Percentiles rank a stretch among this genome's conserved stretches.
These are phyloP conservation scores for Agonopterix alstromeriana DNA, from an alignment of 2,888 invertebrate genomes.

Conservation along the genomic window DNA sequence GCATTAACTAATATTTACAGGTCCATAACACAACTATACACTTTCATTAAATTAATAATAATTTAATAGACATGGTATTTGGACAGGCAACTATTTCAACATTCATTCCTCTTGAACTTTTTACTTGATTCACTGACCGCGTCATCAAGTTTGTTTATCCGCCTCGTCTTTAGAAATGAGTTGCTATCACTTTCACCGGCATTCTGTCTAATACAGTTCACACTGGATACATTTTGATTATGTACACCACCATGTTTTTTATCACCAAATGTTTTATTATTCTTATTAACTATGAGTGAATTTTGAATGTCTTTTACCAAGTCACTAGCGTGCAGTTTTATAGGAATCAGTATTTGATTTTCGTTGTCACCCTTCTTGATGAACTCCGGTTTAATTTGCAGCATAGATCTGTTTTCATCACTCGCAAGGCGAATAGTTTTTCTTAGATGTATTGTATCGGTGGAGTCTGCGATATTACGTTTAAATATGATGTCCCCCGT, in stretches of 20 bases:
- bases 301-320: slow-evolving; percentile 73
- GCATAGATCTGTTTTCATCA: slow-evolving; percentile 65
- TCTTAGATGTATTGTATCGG: slow-evolving; percentile 58
- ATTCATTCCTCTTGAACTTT: slow-evolving; percentile 70
- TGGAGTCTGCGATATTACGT: slow-evolving; percentile 51
- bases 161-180: slow-evolving; percentile 57
- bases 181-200: slow-evolving; percentile 61
- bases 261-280: slow-evolving; percentile 65
- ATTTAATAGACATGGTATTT: slow-evolving; percentile 61
- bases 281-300: slow-evolving; percentile 68
- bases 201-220: slow-evolving; percentile 63
- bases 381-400: slow-evolving; percentile 62
- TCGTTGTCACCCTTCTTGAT: slow-evolving; percentile 65
- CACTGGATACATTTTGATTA: slow-evolving; percentile 66
- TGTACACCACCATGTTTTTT: slow-evolving; percentile 71
- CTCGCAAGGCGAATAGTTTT: slow-evolving; percentile 65
- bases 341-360: slow-evolving; percentile 64
- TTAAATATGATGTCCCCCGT: slow-evolving; percentile 63
- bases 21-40: slow-evolving; percentile 62
- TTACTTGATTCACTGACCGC: slow-evolving; percentile 59
- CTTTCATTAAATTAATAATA: slow-evolving; percentile 60
- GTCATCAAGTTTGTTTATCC: slow-evolving; percentile 63
- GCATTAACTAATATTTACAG: slow-evolving; percentile 69
- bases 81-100: slow-evolving; percentile 51
- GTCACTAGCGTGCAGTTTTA: slow-evolving; percentile 61